Percentiles rank a stretch among this genome's conserved stretches.
Conservation (phyloP, 2,113 vertebrate species). For the Pteropus alecto region DNA sequence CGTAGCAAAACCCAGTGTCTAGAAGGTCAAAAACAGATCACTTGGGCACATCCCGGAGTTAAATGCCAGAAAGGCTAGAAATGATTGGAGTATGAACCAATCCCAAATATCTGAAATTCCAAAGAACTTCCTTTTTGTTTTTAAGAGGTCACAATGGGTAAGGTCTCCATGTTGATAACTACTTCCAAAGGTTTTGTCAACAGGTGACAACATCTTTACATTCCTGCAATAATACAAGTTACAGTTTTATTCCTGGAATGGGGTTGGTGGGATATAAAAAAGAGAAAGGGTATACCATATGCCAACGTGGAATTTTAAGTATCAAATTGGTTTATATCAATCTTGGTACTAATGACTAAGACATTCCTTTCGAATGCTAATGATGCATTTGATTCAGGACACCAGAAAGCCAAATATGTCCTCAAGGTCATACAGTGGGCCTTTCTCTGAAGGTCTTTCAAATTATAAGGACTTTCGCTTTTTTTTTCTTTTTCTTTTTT, state of each 20-base stretch:
- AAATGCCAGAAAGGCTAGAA: not conserved
- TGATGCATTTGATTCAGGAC: not conserved
- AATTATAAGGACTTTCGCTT: not conserved
- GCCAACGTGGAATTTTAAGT: not conserved
- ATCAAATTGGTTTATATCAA: not conserved
- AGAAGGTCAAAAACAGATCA: not conserved
- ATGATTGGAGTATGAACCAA: not conserved
- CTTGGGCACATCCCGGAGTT: not conserved
- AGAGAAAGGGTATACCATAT: not conserved
- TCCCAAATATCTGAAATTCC: constrained; percentile 14
- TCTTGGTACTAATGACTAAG: not conserved
- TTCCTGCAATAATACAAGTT: not conserved
- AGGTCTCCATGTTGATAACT: not conserved
- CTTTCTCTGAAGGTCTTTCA: not conserved
- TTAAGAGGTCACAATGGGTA: not conserved
- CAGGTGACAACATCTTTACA: not conserved
- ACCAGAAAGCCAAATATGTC: not conserved
- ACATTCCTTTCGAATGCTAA: not conserved
- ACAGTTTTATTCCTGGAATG: not conserved
- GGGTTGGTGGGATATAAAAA: not conserved
- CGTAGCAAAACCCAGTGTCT: not conserved
- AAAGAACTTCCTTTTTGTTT: not conserved
- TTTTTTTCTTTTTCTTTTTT: not conserved
- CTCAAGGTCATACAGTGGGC: not conserved
- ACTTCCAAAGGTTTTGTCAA: not conserved